Base-by-base conservation (phyloP, 2,888 invertebrate genomes). In the Boloria selene region DNA sequence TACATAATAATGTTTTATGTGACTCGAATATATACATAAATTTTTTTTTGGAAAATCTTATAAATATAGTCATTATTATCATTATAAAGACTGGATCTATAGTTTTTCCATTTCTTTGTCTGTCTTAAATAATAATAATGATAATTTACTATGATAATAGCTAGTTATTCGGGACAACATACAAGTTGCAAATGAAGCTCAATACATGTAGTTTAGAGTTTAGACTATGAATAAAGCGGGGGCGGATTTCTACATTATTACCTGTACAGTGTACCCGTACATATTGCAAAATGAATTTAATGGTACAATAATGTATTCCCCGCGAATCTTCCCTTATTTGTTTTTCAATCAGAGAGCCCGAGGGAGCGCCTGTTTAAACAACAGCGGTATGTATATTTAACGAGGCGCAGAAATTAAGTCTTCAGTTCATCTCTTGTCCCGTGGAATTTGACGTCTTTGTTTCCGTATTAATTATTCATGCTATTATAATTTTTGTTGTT, bases 341-440 rank as follows among this genome's bases (percentile, higher is more conserved):
- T 90, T 85, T 92, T 92, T 92, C 92, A 92, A 92, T 92, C 92
- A 91, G 83, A 79, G 75, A 73, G 73, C 81, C 86, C 84, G 82
- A 31, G 54, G 79, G 83, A 85, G 68, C 68, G 69, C 77, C 79
- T 81, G 80, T 82, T 88, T 84, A 87, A 87, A 87, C 83, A 79
- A 83, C 78, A 83, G 80, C 79, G 80, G 74, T 80, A 83, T 86
- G 81, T 83, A 87, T 88, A 84, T 87, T 86, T 86, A 88, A 87
- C 81, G 78, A 85, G 84, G 82, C 81, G 79, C 80, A 81, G 79
- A 84, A 90, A 89, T 88, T 89, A 85, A 90, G 88, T 89, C 86
- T 86, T 80, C 72, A 74, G 79, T 64, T 58, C 70, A 52, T 69
- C 53, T 65, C 56, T 54, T 53, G 49, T 63, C 45, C 47, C 49